A percentile compares a stretch with the other conserved stretches of the same genome.
phyloP scores from a whole-genome alignment of 2,797 vertebrate genomes.

The Harpagifer antarcticus region DNA sequence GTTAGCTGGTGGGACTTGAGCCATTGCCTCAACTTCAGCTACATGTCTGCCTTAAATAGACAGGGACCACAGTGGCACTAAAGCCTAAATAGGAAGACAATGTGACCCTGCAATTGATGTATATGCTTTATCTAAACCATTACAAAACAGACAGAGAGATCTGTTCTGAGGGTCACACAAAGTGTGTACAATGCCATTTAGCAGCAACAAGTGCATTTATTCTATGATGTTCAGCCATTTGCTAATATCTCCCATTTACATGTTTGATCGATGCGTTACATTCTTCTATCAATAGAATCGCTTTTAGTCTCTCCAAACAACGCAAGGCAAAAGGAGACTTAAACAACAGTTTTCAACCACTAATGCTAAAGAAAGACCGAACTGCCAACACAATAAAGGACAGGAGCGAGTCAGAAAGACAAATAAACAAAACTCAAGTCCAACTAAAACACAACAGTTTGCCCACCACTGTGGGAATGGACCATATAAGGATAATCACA shows the following conservation, averaged over 20 bases:
- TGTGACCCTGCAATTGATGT: background rate
- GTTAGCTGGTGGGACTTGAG: conserved; percentile 44
- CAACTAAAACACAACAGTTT: conserved; percentile 43
- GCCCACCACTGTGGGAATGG: conserved; percentile 61
- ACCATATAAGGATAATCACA: conserved; percentile 66
- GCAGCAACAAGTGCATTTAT: background rate
- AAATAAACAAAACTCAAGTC: conserved; percentile 57
- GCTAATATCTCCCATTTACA: background rate
- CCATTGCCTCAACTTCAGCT: conserved; percentile 3
- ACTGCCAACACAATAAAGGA: conserved; percentile 32
- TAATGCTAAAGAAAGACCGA: conserved; percentile 6
- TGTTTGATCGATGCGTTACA: background rate
- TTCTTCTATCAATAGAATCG: background rate
- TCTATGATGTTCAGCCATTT: background rate
- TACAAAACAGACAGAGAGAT: background rate
- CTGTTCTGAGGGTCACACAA: too few relatives aligned
- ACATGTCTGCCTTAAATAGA: conserved; percentile 40
- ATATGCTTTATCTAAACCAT: background rate
- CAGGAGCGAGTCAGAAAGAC: conserved; percentile 7
- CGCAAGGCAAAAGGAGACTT: background rate
- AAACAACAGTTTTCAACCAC: background rate
- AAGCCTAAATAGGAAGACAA: conserved; percentile 1
- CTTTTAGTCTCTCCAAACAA: background rate
- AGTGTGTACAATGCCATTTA: background rate
- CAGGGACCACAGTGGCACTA: background rate